Evolutionary conservation across 2,888 invertebrate genomes (phyloP).

Genomic region (Chydorus sphaericus): DNA sequence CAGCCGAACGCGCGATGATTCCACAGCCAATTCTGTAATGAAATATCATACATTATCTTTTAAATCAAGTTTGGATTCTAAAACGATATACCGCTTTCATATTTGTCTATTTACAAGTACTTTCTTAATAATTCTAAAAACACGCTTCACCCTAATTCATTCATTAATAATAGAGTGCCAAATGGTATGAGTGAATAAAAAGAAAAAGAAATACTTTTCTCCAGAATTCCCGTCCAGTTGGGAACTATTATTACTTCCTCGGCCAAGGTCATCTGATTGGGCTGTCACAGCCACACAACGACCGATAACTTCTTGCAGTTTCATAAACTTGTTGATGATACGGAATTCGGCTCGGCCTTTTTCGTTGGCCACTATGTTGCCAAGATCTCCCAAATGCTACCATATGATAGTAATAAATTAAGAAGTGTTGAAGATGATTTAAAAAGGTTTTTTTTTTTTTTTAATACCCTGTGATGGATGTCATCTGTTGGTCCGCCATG

Average conservation of each 20-base stretch:
- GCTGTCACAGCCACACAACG: constrained; percentile 59
- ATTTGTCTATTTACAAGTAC: background rate
- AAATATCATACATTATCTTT: background rate
- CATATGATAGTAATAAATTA: constrained; percentile 18
- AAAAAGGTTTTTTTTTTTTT: background rate
- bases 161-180: background rate
- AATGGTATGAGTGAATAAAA: background rate
- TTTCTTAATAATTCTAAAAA: background rate
- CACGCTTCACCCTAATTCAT: too few species aligned
- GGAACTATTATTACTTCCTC: constrained; percentile 36
- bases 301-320: constrained; percentile 39
- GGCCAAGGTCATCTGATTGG: constrained; percentile 43
- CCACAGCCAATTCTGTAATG: constrained; percentile 58
- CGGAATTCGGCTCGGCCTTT: constrained; percentile 50
- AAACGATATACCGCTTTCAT: background rate
- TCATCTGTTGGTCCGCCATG: constrained; percentile 37
- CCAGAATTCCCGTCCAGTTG: constrained; percentile 48
- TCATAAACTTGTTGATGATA: constrained; percentile 40
- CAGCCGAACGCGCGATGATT: constrained; percentile 75
- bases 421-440: background rate
- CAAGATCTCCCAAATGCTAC: constrained; percentile 48
- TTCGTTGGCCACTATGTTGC: constrained; percentile 43
- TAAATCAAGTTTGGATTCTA: background rate
- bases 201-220: constrained; percentile 40
- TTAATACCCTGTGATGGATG: constrained; percentile 29